These are phyloP conservation scores for Chloropsis cyanopogon DNA, from an alignment of 2,113 vertebrate genomes.

Conservation along the genomic window DNA sequence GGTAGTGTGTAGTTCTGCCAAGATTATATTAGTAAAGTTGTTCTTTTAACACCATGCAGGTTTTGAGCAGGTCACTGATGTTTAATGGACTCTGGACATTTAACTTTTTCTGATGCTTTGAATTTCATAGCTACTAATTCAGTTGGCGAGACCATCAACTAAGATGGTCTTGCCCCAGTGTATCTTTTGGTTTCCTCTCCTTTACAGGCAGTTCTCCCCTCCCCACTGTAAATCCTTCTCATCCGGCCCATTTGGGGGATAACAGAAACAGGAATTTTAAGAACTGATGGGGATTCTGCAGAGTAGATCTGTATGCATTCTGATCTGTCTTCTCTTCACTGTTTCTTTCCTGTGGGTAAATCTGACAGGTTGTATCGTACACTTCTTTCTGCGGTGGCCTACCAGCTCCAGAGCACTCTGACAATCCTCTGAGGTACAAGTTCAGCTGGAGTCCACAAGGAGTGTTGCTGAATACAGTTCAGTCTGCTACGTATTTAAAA, in stretches of 20 bases:
- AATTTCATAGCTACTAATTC: background rate
- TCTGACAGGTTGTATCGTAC: conserved; percentile 86
- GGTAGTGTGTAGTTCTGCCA: background rate
- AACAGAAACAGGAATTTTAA: background rate
- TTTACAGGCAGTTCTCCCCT: background rate
- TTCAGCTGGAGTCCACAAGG: conserved; percentile 97
- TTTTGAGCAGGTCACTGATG: background rate
- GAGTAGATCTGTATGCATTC: background rate
- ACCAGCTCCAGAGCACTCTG: conserved; percentile 90
- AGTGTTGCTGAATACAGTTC: conserved; percentile 89
- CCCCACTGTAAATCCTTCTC: background rate
- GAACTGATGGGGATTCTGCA: background rate
- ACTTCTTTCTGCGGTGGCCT: conserved; percentile 92
- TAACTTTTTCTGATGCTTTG: background rate
- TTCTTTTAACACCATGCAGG: background rate
- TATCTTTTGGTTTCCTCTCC: background rate
- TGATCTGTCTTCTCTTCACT: background rate
- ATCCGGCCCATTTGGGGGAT: background rate
- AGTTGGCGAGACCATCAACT: background rate
- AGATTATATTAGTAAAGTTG: background rate
- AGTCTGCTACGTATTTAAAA: conserved; percentile 83
- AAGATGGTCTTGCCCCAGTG: background rate
- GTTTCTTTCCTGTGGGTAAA: background rate
- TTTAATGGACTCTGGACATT: background rate
- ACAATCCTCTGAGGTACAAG: conserved; percentile 95